Base-by-base conservation (phyloP, 1,140 invertebrate genomes). In the Proctacanthus coquilletti region DNA sequence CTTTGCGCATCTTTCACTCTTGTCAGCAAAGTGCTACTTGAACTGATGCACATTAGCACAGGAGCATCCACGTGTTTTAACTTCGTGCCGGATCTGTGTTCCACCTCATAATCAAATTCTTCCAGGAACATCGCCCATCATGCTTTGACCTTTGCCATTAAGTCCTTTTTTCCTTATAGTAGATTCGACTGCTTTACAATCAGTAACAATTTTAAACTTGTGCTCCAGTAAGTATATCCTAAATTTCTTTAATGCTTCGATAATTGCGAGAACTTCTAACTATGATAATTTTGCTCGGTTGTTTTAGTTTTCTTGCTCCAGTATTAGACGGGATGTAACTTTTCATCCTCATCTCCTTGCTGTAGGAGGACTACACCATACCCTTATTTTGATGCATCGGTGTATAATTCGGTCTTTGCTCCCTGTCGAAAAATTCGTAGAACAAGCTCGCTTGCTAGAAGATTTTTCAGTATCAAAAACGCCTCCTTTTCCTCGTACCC, bases 351-450 rank as follows among this genome's bases (percentile, higher is more conserved):
- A 27, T 27, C 8, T 19, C 23, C 14, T 5, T 18, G 14, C 15
- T 18, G 13, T 19, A 34, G 21, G 10, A 34, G 6, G 4, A 19
- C 18, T 18, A 19, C 33, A 5, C 33, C 33, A 19, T 18, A 19
- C 10, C 33, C 33, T 8, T 15, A 4, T 13, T 34, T 6, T 5
- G 5, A 15, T 10, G 60, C 51, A 49, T 47, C 42, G 35, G 47
- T 42, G 44, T 56, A 49, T 5, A 60, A 18, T 40, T 59, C 50
- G n/a, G 48, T 55, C 4, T 44, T 23, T 9, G n/a, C n/a, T n/a
- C n/a, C n/a, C n/a, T n/a, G 41, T 27, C 47, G 32, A 39, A 47
- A 56, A 18, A 56, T 48, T 15, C 37, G 37, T 11, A 60, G 41
- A 8, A 61, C 42, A n/a, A n/a, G n/a, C n/a, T n/a, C n/a, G n/a